These are phyloP conservation scores for Trachelus stipa DNA, from an alignment of 2,888 invertebrate species.

Conservation along the genomic window DNA sequence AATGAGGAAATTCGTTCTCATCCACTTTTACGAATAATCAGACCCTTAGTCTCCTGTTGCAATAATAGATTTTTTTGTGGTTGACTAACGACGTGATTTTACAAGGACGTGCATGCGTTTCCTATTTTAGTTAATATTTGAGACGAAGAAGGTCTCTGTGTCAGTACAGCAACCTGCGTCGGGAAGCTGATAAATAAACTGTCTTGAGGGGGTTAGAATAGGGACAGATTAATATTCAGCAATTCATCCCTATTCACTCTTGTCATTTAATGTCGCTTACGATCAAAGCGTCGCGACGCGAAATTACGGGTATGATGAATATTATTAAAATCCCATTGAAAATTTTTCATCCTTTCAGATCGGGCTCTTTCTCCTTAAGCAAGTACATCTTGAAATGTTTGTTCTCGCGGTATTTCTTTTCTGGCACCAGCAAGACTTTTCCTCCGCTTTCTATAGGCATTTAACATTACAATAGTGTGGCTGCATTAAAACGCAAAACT, in stretches of 20 bases:
- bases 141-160: neutral
- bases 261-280: neutral
- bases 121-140: constrained; percentile 28
- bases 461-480: neutral
- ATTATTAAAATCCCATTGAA: neutral
- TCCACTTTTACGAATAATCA: constrained; percentile 8
- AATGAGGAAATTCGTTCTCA: constrained; percentile 3
- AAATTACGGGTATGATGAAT: neutral
- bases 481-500: neutral
- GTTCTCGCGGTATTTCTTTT: neutral
- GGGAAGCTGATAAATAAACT: neutral
- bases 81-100: constrained; percentile 21
- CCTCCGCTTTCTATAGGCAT: neutral
- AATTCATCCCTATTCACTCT: neutral
- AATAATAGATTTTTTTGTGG: neutral
- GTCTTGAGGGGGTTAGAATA: neutral
- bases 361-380: neutral
- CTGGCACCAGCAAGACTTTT: neutral
- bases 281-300: neutral
- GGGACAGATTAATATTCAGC: constrained; percentile 29
- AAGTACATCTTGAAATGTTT: neutral
- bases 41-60: no score
- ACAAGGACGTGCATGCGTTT: neutral
- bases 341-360: neutral
- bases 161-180: neutral